Percentiles rank a stretch among this genome's conserved stretches.
phyloP scores from a whole-genome alignment of 2,888 invertebrate genomes.

The Yponomeuta plumbellus region DNA sequence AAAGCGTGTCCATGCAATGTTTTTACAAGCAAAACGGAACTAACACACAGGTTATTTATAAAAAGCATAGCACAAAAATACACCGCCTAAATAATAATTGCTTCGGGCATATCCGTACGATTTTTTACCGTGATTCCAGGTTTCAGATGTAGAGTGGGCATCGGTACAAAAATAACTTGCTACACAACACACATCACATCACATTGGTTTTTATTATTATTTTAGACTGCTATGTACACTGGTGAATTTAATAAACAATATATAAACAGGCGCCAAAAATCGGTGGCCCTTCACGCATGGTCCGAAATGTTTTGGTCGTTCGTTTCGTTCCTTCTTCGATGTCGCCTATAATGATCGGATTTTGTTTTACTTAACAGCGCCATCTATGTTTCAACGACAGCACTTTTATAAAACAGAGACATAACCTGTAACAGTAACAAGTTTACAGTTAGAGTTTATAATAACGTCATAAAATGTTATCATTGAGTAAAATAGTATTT shows the following conservation, averaged over 20 bases:
- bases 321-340: too few species aligned
- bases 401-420: background rate
- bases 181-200: slow-evolving; percentile 46
- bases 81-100: slow-evolving; percentile 23
- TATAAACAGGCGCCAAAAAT: slow-evolving; percentile 57
- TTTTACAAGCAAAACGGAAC: slow-evolving; percentile 25
- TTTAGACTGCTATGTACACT: background rate
- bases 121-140: slow-evolving; percentile 68
- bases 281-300: slow-evolving; percentile 51
- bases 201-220: slow-evolving; percentile 38
- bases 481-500: too few species aligned
- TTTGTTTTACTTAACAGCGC: slow-evolving; percentile 29
- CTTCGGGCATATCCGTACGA: slow-evolving; percentile 19
- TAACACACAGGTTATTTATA: slow-evolving; percentile 39
- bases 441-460: too few species aligned
- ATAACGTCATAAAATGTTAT: too few species aligned
- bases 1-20: background rate
- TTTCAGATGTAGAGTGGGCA: slow-evolving; percentile 71
- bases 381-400: slow-evolving; percentile 31
- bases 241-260: slow-evolving; percentile 23
- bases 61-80: slow-evolving; percentile 42
- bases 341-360: slow-evolving; percentile 51
- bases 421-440: too few species aligned
- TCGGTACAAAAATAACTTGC: slow-evolving; percentile 37
- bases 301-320: slow-evolving; percentile 57